Conservation (phyloP, 2,888 invertebrate species). For the Hypolimnas misippus region DNA sequence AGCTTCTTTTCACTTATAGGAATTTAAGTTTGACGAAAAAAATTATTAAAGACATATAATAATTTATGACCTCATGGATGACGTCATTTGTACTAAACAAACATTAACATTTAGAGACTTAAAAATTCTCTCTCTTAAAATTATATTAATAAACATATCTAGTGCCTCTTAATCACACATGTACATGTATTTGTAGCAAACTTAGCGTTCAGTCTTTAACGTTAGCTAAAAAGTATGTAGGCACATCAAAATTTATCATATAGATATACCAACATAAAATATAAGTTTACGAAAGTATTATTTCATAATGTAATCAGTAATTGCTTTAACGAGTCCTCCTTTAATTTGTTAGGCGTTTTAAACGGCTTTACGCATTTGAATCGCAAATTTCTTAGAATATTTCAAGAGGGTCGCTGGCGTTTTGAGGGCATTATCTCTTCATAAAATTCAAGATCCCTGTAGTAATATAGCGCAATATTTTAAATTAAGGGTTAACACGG, state of each 20-base stretch:
- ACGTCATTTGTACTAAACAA: too few relatives aligned
- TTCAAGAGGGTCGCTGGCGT: slow-evolving; percentile 80
- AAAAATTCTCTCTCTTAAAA: too few relatives aligned
- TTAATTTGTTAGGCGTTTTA: slow-evolving; percentile 84
- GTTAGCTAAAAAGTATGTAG: not conserved
- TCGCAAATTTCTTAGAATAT: slow-evolving; percentile 84
- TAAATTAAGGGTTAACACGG: slow-evolving; percentile 56
- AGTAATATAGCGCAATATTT: slow-evolving; percentile 76
- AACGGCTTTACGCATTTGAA: slow-evolving; percentile 84
- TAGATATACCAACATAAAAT: slow-evolving; percentile 30
- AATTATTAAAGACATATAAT: too few relatives aligned
- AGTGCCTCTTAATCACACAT: too few relatives aligned
- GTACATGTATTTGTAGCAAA: not conserved
- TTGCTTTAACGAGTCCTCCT: slow-evolving; percentile 82
- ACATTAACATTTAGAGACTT: too few relatives aligned
- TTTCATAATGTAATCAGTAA: slow-evolving; percentile 82
- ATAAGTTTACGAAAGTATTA: slow-evolving; percentile 56
- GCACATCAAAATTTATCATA: slow-evolving; percentile 29
- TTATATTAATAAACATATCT: too few relatives aligned
- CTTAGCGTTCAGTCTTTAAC: not conserved
- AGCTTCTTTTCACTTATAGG: too few relatives aligned
- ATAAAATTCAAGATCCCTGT: slow-evolving; percentile 81
- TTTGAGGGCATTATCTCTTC: slow-evolving; percentile 82
- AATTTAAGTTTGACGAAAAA: too few relatives aligned
- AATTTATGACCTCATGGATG: too few relatives aligned